Conservation (phyloP, 1,140 invertebrate genomes). For the Trichomalopsis sarcophagae region DNA sequence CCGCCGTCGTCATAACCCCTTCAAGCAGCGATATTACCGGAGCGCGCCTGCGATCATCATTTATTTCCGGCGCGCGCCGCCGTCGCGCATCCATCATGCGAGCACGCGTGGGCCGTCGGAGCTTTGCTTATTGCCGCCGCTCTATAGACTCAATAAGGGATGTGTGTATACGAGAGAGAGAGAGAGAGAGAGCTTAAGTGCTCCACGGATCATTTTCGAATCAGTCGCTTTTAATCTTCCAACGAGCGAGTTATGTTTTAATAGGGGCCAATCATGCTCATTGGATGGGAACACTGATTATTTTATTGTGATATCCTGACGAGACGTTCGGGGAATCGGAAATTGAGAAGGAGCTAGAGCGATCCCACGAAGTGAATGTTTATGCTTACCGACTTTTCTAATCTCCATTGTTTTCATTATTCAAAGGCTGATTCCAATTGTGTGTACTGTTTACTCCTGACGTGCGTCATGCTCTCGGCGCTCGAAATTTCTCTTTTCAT, state of each 20-base stretch:
- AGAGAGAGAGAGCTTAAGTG: neutral
- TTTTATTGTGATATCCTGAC: slow-evolving; percentile 2
- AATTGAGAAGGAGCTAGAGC: neutral
- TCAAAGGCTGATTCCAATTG: no score
- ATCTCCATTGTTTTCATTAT: no score
- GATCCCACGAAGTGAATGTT: neutral
- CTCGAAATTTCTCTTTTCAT: no score
- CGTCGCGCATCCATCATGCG: slow-evolving; percentile 39
- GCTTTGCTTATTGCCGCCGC: neutral
- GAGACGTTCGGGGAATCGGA: neutral
- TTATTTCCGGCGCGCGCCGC: slow-evolving; percentile 39
- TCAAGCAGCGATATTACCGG: slow-evolving; percentile 34
- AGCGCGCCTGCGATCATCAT: slow-evolving; percentile 44
- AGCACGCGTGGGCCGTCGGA: neutral
- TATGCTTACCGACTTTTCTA: no score
- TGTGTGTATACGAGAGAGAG: neutral
- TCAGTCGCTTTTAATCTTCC: slow-evolving; percentile 22
- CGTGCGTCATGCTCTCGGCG: no score
- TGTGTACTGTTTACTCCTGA: no score
- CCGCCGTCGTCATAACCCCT: slow-evolving; percentile 52
- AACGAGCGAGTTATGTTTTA: slow-evolving; percentile 15
- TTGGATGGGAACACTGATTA: neutral
- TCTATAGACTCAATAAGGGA: neutral
- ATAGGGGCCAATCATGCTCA: slow-evolving; percentile 1
- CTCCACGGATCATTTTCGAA: slow-evolving; percentile 28